phyloP scores from a whole-genome alignment of 2,888 invertebrate genomes.

The Saturnia pavonia region DNA sequence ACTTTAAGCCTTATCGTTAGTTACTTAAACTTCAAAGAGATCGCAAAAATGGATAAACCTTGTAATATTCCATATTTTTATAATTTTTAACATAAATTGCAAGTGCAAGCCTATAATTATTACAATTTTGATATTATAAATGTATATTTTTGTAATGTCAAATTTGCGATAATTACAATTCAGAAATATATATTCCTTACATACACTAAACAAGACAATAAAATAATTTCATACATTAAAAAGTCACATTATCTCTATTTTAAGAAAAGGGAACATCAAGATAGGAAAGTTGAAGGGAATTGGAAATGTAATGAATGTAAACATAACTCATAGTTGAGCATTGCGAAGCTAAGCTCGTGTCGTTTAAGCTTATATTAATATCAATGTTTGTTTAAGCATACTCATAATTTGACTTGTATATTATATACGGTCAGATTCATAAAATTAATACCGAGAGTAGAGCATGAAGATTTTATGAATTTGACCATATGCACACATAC shows the following conservation, averaged over 20 bases:
- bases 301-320: conserved; percentile 40
- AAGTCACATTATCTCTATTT: neutral
- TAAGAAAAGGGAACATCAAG: conserved; percentile 27
- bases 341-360: conserved; percentile 72
- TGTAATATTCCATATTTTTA: neutral
- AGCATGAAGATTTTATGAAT: conserved; percentile 21
- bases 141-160: neutral
- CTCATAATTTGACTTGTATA: conserved; percentile 31
- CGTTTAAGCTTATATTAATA: conserved; percentile 60
- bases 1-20: neutral
- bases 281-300: conserved; percentile 41
- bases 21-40: conserved; percentile 5
- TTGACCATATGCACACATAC: conserved; percentile 8
- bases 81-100: neutral
- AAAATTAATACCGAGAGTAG: neutral
- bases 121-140: neutral
- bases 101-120: neutral
- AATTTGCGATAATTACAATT: neutral
- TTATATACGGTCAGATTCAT: neutral
- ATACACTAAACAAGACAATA: neutral
- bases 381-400: conserved; percentile 45
- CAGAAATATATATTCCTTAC: neutral
- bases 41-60: neutral
- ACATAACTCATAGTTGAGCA: conserved; percentile 58
- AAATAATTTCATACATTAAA: neutral